Evolutionary conservation across 1,140 invertebrate species (phyloP).

Genomic region (Charaxes varanes): DNA sequence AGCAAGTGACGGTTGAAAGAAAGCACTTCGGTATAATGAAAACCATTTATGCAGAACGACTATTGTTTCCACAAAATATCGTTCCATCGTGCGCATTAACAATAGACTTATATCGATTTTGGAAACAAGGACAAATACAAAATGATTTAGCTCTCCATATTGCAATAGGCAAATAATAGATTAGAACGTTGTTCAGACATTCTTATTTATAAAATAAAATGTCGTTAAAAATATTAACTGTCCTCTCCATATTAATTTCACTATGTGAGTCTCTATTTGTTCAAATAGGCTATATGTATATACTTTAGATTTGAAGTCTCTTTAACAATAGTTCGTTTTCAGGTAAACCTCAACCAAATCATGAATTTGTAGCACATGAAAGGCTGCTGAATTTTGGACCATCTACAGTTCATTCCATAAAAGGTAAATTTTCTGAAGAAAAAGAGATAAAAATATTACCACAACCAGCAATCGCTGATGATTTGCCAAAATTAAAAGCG

Average conservation of each 20-base stretch:
- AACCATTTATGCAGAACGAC: constrained; percentile 37
- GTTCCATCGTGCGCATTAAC: constrained; percentile 39
- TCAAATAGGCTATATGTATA: background rate
- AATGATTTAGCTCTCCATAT: constrained; percentile 1
- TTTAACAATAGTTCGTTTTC: constrained; percentile 5
- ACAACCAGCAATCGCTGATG: background rate
- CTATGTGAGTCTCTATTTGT: constrained; percentile 1
- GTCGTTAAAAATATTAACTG: background rate
- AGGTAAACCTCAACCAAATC: background rate
- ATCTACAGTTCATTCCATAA: constrained; percentile 10
- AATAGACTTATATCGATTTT: constrained; percentile 47
- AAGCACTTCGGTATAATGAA: constrained; percentile 36
- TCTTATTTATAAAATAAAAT: background rate
- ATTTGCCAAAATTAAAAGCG: background rate
- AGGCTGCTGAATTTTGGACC: background rate
- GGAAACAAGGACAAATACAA: constrained; percentile 27
- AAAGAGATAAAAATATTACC: background rate
- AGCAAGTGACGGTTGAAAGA: constrained; percentile 9
- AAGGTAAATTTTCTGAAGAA: constrained; percentile 17
- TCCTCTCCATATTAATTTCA: background rate
- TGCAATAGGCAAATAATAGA: background rate
- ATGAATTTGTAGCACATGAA: background rate
- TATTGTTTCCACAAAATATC: constrained; percentile 48
- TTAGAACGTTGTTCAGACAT: background rate
- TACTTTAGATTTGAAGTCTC: too few species aligned